phyloP scores from a whole-genome alignment of 2,797 vertebrate genomes.

The Anguilla anguilla region DNA sequence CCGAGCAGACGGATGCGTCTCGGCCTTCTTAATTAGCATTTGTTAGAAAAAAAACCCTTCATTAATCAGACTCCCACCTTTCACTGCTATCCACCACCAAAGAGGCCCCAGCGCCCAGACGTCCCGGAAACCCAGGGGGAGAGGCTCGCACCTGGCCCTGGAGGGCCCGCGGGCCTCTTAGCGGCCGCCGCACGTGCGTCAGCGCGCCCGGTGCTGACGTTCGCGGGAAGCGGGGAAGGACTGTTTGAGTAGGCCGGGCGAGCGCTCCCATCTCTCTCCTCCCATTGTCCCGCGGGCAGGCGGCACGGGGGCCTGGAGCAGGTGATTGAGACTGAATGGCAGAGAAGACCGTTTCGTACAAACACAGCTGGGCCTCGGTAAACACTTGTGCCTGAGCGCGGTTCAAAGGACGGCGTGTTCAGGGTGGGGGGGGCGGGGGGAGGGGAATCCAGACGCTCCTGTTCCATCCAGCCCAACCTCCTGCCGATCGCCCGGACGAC shows the following conservation, averaged over 20 bases:
- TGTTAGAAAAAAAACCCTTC: background rate
- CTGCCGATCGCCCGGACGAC: background rate
- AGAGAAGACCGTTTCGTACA: background rate
- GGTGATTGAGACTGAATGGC: background rate
- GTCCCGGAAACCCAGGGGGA: background rate
- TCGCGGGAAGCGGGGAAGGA: conserved; percentile 2
- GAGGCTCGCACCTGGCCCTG: background rate
- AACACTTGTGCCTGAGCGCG: background rate
- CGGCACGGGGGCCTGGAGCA: background rate
- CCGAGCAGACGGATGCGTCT: background rate
- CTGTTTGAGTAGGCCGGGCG: background rate
- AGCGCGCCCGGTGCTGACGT: background rate
- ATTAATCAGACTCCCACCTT: background rate
- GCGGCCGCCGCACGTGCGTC: background rate
- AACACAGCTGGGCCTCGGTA: background rate
- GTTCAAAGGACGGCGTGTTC: background rate
- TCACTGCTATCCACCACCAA: background rate
- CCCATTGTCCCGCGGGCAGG: background rate
- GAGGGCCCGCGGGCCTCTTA: background rate
- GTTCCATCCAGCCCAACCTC: background rate
- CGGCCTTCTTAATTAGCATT: background rate
- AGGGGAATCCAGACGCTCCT: background rate
- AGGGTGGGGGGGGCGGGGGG: background rate
- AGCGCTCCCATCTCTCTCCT: background rate
- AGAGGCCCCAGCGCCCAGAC: background rate